phyloP scores from a whole-genome alignment of 1,140 invertebrate genomes.

The Neodiprion fabricii region DNA sequence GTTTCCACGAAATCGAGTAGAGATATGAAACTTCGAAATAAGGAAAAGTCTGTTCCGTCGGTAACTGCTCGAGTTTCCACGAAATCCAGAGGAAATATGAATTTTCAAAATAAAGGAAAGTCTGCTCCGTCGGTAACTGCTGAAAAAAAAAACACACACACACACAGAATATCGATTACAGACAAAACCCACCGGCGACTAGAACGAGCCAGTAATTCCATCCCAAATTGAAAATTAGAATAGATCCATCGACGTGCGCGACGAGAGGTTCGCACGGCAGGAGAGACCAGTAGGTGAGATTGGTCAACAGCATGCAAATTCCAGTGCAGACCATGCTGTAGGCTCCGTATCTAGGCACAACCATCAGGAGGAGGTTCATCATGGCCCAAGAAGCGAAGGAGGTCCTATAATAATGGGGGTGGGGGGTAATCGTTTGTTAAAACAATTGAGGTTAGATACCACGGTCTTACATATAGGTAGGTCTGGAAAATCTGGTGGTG shows the following conservation, averaged over 20 bases:
- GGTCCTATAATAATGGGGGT: constrained; percentile 68
- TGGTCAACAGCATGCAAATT: constrained; percentile 75
- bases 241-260: constrained; percentile 84
- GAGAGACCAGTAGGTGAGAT: constrained; percentile 83
- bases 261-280: constrained; percentile 81
- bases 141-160: too few relatives aligned
- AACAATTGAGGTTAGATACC: constrained; percentile 17
- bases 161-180: too few relatives aligned
- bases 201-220: constrained; percentile 95
- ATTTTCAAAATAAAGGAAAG: too few relatives aligned
- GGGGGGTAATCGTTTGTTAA: constrained; percentile 15
- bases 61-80: too few relatives aligned
- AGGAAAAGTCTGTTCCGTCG: too few relatives aligned
- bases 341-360: constrained; percentile 92
- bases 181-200: constrained; percentile 73
- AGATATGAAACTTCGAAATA: too few relatives aligned
- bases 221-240: constrained; percentile 82
- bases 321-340: constrained; percentile 87
- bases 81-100: too few relatives aligned
- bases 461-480: neutral
- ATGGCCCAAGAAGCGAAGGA: constrained; percentile 89
- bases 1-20: too few relatives aligned
- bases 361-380: constrained; percentile 89
- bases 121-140: too few relatives aligned
- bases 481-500: neutral